phyloP scores from a whole-genome alignment of 2,888 invertebrate genomes.

The Hydroisotoma schaefferi region DNA sequence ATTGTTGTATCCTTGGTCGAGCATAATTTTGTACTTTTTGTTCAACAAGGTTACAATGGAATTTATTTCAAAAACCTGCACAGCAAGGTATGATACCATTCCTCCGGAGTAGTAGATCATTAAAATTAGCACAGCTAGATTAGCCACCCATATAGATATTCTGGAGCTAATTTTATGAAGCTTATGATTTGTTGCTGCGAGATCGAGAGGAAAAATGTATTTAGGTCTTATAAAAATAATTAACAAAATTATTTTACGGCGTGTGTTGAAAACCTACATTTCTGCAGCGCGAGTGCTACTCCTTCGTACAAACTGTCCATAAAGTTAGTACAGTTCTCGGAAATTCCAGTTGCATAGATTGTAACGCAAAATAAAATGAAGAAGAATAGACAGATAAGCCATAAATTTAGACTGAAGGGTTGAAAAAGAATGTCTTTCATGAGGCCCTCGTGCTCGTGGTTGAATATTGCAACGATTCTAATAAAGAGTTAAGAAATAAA shows the following conservation, averaged over 20 bases:
- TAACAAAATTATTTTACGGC: no score
- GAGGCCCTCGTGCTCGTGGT: constrained; percentile 18
- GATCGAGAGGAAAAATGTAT: no score
- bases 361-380: constrained; percentile 3
- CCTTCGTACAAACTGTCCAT: no score
- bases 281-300: constrained; percentile 14
- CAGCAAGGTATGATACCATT: constrained; percentile 27
- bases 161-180: background rate
- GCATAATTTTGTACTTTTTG: constrained; percentile 16
- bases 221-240: no score
- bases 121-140: constrained; percentile 20
- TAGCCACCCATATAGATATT: constrained; percentile 10
- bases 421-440: constrained; percentile 8
- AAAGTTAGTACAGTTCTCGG: constrained; percentile 2
- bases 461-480: constrained; percentile 19
- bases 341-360: background rate
- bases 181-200: no score
- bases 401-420: no score
- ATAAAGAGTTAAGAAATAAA: no score
- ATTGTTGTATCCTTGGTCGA: constrained; percentile 25
- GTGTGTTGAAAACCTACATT: constrained; percentile 8
- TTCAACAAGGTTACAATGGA: constrained; percentile 22
- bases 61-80: constrained; percentile 22
- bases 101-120: constrained; percentile 29
- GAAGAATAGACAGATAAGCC: constrained; percentile 6